These are phyloP conservation scores for Linyphia triangularis DNA, from an alignment of 2,888 invertebrate species.

Conservation along the genomic window DNA sequence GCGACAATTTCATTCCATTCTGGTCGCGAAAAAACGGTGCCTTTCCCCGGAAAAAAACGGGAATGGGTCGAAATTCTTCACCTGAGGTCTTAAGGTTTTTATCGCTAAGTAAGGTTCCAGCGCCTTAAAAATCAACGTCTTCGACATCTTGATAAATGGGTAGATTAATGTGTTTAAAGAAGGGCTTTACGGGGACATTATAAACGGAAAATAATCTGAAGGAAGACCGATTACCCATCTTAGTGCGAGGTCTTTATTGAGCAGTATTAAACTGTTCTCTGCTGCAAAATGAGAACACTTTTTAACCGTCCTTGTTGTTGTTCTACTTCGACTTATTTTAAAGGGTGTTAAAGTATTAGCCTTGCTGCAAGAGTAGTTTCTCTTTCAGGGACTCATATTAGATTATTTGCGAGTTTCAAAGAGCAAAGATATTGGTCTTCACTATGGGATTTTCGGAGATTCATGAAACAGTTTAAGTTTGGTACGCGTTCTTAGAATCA, in stretches of 20 bases:
- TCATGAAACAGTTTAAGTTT: constrained; percentile 13
- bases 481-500: neutral
- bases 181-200: constrained; percentile 72
- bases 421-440: constrained; percentile 46
- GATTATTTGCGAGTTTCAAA: constrained; percentile 25
- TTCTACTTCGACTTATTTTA: constrained; percentile 63
- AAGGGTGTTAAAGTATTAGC: constrained; percentile 71
- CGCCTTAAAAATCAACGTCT: constrained; percentile 73
- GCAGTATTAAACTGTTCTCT: constrained; percentile 70
- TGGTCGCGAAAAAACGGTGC: constrained; percentile 19
- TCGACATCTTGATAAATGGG: constrained; percentile 73
- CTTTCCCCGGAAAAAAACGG: neutral
- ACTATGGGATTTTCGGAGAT: neutral
- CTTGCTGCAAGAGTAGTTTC: constrained; percentile 54
- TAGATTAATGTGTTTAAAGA: constrained; percentile 74
- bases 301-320: constrained; percentile 62
- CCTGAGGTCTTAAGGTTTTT: constrained; percentile 69
- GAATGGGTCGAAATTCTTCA: constrained; percentile 68
- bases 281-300: constrained; percentile 62
- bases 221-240: constrained; percentile 73
- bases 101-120: constrained; percentile 64
- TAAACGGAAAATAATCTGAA: constrained; percentile 75
- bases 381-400: constrained; percentile 44
- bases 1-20: constrained; percentile 56
- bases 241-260: constrained; percentile 71